phyloP scores from a whole-genome alignment of 2,888 invertebrate species.

The Eugnorisma glareosa region DNA sequence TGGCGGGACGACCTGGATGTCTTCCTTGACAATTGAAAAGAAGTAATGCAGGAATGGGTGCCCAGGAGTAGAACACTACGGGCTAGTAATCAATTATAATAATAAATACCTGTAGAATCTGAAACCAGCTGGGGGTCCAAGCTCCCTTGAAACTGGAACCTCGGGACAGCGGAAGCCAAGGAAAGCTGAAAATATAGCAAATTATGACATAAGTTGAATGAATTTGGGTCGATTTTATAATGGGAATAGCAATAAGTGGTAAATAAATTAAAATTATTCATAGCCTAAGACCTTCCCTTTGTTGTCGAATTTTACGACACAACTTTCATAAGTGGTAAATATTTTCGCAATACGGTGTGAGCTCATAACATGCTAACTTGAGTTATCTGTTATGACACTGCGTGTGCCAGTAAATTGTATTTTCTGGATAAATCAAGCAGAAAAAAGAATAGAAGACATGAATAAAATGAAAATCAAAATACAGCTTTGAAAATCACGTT shows the following conservation, averaged over 20 bases:
- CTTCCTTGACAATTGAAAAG: background rate
- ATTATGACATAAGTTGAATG: background rate
- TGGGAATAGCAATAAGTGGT: background rate
- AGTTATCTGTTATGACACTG: constrained; percentile 25
- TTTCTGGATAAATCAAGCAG: background rate
- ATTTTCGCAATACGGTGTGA: constrained; percentile 55
- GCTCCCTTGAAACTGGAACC: constrained; percentile 84
- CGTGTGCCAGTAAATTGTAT: constrained; percentile 19
- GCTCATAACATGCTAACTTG: constrained; percentile 42
- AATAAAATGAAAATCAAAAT: background rate
- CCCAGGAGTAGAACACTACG: background rate
- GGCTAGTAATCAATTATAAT: background rate
- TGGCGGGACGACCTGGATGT: background rate
- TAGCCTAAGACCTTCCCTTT: constrained; percentile 22
- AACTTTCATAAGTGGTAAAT: constrained; percentile 58
- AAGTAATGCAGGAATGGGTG: background rate
- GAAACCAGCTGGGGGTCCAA: constrained; percentile 85
- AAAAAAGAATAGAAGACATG: background rate
- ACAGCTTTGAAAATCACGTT: background rate
- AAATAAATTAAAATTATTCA: background rate
- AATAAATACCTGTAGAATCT: constrained; percentile 84
- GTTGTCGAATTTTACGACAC: constrained; percentile 49
- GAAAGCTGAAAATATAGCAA: constrained; percentile 89
- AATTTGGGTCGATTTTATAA: background rate
- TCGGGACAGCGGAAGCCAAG: constrained; percentile 95